phyloP scores from a whole-genome alignment of 2,113 vertebrate genomes.

The Channa maculata region DNA sequence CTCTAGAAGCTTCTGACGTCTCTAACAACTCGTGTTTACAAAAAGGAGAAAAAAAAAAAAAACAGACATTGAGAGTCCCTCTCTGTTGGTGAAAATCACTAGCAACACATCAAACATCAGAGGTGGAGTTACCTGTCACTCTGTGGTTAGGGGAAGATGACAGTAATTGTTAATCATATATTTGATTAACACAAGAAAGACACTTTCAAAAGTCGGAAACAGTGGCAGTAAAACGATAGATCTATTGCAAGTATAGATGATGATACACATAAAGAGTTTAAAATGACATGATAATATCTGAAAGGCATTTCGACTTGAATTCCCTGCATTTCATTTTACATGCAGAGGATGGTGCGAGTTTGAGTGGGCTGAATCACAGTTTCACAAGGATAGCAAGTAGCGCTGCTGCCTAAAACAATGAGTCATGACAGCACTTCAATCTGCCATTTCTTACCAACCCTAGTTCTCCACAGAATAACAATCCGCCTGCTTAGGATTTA shows the following conservation, averaged over 20 bases:
- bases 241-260: too few relatives aligned
- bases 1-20: slow-evolving; percentile 2
- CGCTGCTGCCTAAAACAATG: slow-evolving; percentile 67
- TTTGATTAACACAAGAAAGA: too few relatives aligned
- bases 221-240: neutral
- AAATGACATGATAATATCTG: slow-evolving; percentile 21
- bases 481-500: slow-evolving; percentile 18
- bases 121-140: neutral
- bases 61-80: neutral
- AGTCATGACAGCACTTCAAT: slow-evolving; percentile 65
- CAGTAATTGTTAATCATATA: neutral
- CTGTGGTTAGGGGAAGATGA: neutral
- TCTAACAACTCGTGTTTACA: slow-evolving; percentile 23
- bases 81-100: neutral
- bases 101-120: slow-evolving; percentile 9
- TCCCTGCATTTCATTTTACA: slow-evolving; percentile 45
- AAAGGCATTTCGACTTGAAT: slow-evolving; percentile 29
- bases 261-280: neutral
- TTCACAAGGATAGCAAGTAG: slow-evolving; percentile 58
- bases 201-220: neutral
- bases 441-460: slow-evolving; percentile 45
- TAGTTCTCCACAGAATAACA: slow-evolving; percentile 33
- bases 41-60: slow-evolving; percentile 15
- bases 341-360: slow-evolving; percentile 64
- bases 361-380: slow-evolving; percentile 70